Conservation (phyloP, 2,797 vertebrate genomes). For the Xiphophorus birchmanni region DNA sequence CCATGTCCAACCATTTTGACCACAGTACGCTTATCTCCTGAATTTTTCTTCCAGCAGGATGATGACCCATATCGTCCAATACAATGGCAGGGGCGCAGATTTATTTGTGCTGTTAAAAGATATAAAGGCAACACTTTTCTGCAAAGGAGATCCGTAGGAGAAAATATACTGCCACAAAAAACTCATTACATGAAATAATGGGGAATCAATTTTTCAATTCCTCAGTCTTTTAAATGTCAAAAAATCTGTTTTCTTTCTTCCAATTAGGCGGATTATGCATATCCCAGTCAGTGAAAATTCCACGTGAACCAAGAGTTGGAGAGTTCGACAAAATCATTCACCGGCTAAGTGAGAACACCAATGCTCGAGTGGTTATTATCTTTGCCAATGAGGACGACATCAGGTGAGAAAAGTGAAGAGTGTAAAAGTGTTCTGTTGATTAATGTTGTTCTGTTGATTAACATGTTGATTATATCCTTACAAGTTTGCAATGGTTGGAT, state of each 20-base stretch:
- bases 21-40: background rate
- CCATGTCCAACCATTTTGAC: background rate
- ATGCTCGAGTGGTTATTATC: constrained; percentile 90
- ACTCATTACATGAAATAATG: background rate
- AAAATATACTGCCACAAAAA: background rate
- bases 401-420: constrained; percentile 78
- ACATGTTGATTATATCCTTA: background rate
- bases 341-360: constrained; percentile 91
- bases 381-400: constrained; percentile 96
- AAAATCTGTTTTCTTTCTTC: constrained; percentile 23
- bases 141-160: background rate
- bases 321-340: constrained; percentile 95
- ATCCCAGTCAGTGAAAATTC: constrained; percentile 95
- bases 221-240: background rate
- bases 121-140: background rate
- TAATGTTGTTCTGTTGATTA: background rate
- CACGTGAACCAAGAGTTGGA: constrained; percentile 87
- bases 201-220: background rate
- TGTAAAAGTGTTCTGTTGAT: background rate
- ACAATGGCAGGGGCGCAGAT: background rate
- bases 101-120: background rate
- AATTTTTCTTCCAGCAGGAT: background rate
- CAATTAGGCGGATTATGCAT: constrained; percentile 89
- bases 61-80: background rate
- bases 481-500: background rate